Base-by-base conservation (phyloP, 35 echinoderm and acorn worm genomes). In the Acanthaster planci region DNA sequence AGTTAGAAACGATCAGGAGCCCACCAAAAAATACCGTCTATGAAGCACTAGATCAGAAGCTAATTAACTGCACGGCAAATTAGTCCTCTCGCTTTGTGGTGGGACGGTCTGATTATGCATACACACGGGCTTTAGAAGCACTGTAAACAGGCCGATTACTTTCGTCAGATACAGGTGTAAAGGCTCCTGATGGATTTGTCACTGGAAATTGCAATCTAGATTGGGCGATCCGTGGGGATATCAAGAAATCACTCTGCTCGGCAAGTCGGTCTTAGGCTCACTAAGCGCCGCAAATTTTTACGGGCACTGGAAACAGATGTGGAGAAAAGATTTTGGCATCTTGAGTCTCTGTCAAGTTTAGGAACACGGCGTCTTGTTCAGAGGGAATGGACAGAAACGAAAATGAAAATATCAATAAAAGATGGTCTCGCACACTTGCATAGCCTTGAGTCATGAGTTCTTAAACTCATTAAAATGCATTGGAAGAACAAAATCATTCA, bases 181-280 rank as follows among this genome's bases (percentile, higher is more conserved):
- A 72, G 34, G 64, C 64, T 72, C 23, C 23, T 19, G 26, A 72
- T 9, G 64, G 64, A 72, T 72, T 72, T 34, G 64, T 72, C 64
- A 21, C 64, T 26, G 26, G 64, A 35, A 72, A 72, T 72, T 36
- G 64, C 64, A 14, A 26, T 26, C 30, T 72, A 27, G 64, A 72
- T 72, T 72, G 30, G 19, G 5, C 2, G 64, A 72, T 72, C 64
- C 64, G 26, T 26, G 29, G 64, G 64, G 64, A 72, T 0, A 72
- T 34, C 26, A 10, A 35, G 64, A 26, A 27, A 72, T 72, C 64
- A 72, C 22, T 72, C 21, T 26, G 34, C 30, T 12, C 4, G 42
- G 42, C 4, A 47, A 47, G 12, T 47, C 42, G 12, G 42, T 6
- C 12, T 6, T 47, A 47, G 42, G 42, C 42, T 47, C 42, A 6